These are phyloP conservation scores for Solenodon paradoxus DNA, from an alignment of 2,113 vertebrate species.

Conservation along the genomic window DNA sequence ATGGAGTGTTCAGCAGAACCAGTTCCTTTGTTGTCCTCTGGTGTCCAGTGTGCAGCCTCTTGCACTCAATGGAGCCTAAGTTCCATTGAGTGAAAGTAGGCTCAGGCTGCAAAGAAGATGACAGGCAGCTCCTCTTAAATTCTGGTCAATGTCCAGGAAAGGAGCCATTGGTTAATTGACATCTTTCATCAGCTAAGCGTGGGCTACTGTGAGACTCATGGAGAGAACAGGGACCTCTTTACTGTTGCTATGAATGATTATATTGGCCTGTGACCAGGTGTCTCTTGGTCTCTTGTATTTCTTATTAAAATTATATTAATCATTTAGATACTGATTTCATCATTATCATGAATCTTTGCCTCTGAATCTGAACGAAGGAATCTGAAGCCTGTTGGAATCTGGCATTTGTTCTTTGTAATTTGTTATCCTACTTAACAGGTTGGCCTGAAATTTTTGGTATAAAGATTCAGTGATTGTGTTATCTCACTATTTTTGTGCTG, in stretches of 20 bases:
- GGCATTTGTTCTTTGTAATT: neutral
- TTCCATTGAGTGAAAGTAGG: neutral
- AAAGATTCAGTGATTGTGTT: neutral
- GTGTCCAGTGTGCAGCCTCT: neutral
- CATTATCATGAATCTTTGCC: neutral
- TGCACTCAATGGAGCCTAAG: neutral
- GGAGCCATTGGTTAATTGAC: conserved; percentile 22
- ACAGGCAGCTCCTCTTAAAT: conserved; percentile 43
- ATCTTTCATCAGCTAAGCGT: conserved; percentile 14
- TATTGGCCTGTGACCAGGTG: neutral
- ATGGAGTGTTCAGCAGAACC: neutral
- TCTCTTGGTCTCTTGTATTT: neutral
- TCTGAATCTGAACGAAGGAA: neutral
- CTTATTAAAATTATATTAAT: neutral
- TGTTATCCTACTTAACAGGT: neutral
- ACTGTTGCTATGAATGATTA: neutral
- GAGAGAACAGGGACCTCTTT: neutral
- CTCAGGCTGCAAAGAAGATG: neutral
- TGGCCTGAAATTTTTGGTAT: neutral
- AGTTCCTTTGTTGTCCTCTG: neutral
- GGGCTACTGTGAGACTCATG: neutral
- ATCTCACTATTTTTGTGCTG: neutral
- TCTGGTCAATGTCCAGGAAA: neutral
- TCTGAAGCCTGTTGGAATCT: neutral
- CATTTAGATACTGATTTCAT: neutral